Evolutionary conservation across 2,113 vertebrate genomes (phyloP).

Genomic region (Misgurnus anguillicaudatus): DNA sequence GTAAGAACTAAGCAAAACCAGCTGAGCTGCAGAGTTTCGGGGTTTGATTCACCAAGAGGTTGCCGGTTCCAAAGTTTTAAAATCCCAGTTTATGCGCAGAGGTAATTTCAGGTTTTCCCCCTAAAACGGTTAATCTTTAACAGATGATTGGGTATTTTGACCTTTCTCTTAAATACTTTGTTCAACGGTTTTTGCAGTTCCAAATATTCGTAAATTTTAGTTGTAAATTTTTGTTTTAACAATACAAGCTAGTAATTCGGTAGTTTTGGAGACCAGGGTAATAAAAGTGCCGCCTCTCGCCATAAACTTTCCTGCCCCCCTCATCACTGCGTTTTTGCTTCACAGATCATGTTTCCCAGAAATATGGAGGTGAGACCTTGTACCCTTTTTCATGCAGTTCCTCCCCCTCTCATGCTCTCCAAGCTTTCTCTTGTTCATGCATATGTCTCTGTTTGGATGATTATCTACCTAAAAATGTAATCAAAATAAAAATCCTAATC

Average conservation of each 20-base stretch:
- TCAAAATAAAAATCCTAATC: conserved; percentile 2
- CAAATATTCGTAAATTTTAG: background rate
- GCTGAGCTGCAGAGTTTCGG: background rate
- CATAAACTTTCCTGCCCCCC: background rate
- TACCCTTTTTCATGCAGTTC: conserved; percentile 11
- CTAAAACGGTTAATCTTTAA: conserved; percentile 38
- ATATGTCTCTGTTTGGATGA: conserved; percentile 8
- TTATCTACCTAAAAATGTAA: background rate
- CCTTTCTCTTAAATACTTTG: conserved; percentile 4
- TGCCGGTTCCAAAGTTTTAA: conserved; percentile 16
- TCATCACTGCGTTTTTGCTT: conserved; percentile 41
- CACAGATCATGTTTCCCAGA: conserved; percentile 48
- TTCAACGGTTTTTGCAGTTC: background rate
- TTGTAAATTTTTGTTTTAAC: background rate
- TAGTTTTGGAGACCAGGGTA: background rate
- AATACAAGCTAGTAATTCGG: background rate
- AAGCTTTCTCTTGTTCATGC: background rate
- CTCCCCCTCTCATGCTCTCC: background rate
- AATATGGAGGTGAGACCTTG: conserved; percentile 41
- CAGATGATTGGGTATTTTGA: conserved; percentile 2
- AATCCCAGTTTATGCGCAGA: conserved; percentile 18
- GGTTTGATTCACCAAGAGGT: background rate
- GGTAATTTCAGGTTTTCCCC: conserved; percentile 16
- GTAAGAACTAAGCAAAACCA: no score
- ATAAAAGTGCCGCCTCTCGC: background rate